Base-by-base conservation (phyloP, 1,140 invertebrate genomes). In the Caenorhabditis latens region DNA sequence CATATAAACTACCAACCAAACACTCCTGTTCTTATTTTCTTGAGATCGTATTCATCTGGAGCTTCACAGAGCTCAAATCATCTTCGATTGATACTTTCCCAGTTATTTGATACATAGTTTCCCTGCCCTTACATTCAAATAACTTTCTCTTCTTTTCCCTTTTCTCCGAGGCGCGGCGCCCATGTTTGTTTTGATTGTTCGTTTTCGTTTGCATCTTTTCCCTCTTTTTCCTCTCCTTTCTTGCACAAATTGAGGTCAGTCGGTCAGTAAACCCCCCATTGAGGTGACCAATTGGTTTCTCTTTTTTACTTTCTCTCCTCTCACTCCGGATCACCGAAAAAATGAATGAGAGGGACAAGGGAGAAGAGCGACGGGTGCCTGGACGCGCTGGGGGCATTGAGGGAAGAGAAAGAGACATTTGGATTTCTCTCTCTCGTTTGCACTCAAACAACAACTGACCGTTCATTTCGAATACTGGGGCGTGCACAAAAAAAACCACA, bases 191-290 rank as follows among this genome's bases (percentile, higher is more conserved):
- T 58, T 79, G 14, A 32, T 85, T 48, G 24, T 63, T 67, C 42
- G 21, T 48, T 75, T 67, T 84, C 84, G 84, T 84, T 58, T 84
- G 55, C 42, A 63, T 84, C 84, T 21, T 21, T 11, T 84, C 42
- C 43, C 19, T 13, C 16, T 24, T 16, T 16, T 48, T 84, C 42
- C 50, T 50, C 21, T 21, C 19, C 40, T 61, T 85, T 57, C 42
- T 79, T 85, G 71, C 71, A 50, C 71, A 79, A 79, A 79, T 79
- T 79, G 71, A 79, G 71, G 71, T 79, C 71, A 79, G 71, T 79
- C 71, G 71, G 71, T 79, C 71, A 79, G 71, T 79, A 79, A 79
- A 79, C 71, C 71, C 71, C 65, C 71, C 71, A 79, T 79, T 50
- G 71, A 79, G 67, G 71, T 79, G 71, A 79, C 71, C 71, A 79